These are phyloP conservation scores for Chionoecetes opilio DNA, from an alignment of 1,140 invertebrate species.

Conservation along the genomic window DNA sequence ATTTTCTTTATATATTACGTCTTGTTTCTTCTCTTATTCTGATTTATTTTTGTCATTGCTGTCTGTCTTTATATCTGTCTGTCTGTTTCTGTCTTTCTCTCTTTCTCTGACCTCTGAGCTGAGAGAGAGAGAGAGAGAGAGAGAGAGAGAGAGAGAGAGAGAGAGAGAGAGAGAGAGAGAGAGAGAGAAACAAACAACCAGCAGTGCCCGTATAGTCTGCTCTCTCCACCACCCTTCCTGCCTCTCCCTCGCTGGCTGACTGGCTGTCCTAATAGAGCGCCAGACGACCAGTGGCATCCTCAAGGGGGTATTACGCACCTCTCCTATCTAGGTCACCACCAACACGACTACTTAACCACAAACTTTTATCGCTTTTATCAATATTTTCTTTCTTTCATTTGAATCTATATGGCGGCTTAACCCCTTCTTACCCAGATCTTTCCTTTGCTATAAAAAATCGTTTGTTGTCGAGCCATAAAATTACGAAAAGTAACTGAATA, in stretches of 20 bases:
- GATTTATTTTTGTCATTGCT: too few species aligned
- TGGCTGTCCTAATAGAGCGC: too few species aligned
- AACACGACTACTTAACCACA: too few species aligned
- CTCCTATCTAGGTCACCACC: not conserved
- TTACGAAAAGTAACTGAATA: too few species aligned
- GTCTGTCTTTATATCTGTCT: slow-evolving; percentile 35
- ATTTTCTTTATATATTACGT: too few species aligned
- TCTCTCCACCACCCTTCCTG: not conserved
- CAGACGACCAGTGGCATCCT: not conserved
- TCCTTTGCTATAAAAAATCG: too few species aligned
- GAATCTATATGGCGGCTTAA: too few species aligned
- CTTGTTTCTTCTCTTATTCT: too few species aligned
- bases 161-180: slow-evolving; percentile 64
- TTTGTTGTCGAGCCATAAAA: too few species aligned
- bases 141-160: slow-evolving; percentile 67
- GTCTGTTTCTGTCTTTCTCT: slow-evolving; percentile 12
- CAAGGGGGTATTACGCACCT: not conserved
- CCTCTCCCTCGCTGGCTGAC: not conserved
- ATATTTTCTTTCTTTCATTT: too few species aligned
- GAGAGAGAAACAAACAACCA: not conserved
- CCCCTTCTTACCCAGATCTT: too few species aligned
- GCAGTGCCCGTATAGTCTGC: not conserved
- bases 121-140: slow-evolving; percentile 37
- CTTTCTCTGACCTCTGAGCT: not conserved
- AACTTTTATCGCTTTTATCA: too few species aligned